Percentiles rank a stretch among this genome's conserved stretches.
Conservation (phyloP, 92 coral and sea anemone species). For the Epizoanthus scotinus region DNA sequence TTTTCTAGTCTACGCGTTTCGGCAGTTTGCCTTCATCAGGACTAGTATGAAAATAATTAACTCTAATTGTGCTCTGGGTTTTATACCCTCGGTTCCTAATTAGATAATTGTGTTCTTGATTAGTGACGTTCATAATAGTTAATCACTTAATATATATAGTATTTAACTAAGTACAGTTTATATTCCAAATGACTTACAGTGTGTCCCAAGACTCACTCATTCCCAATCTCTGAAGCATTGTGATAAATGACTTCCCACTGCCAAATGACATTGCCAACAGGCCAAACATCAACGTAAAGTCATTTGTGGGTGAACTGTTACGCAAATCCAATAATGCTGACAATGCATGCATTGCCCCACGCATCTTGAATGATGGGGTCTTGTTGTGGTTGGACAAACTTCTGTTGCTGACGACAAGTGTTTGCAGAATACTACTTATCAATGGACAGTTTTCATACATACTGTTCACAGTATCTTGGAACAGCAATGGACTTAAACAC, state of each 20-base stretch:
- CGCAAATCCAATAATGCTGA: slow-evolving; percentile 3
- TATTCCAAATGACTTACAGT: neutral
- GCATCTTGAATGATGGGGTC: neutral
- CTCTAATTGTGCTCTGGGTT: neutral
- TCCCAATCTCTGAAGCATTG: slow-evolving; percentile 8
- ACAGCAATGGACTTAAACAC: neutral
- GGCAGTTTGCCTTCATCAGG: neutral
- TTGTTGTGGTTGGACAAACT: neutral
- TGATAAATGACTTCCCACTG: neutral
- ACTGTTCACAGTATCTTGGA: neutral
- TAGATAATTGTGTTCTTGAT: neutral
- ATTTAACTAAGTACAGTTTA: no score
- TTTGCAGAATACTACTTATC: neutral
- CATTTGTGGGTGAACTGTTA: neutral
- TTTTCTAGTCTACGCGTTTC: no score
- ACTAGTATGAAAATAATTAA: neutral
- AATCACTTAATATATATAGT: no score
- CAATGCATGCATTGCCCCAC: neutral
- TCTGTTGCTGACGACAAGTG: neutral
- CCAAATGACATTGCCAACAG: slow-evolving; percentile 4
- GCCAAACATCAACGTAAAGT: slow-evolving; percentile 4
- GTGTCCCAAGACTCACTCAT: neutral
- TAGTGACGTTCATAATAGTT: neutral
- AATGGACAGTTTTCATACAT: neutral
- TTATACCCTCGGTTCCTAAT: slow-evolving; percentile 4